Evolutionary conservation across 1,140 invertebrate genomes (phyloP), one percentile per base, ranked within the genome.

Genomic region (Papilio glaucus): DNA sequence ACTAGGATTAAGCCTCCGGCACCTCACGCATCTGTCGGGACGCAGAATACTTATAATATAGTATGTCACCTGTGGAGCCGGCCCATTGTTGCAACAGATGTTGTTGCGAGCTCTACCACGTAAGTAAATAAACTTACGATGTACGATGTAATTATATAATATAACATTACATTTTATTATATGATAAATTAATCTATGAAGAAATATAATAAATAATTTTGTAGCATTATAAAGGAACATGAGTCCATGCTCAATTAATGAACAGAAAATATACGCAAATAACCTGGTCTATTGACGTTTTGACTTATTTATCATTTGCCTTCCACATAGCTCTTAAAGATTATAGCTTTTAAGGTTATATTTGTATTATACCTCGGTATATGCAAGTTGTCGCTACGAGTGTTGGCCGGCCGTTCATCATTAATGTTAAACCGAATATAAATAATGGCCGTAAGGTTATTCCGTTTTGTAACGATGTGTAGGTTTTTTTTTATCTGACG

Each of bases 391-490:
- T 53, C 24, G 49, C 21, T 57, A 13, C 49, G 21, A 41, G 57
- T 74, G 39, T 74, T 72, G 37, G 69, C 61, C 45, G 70, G 72
- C 72, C 71, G 78, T 82, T 72, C 78, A 80, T 82, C 80, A 82
- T 82, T 76, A 61, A 18, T 72, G 73, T 80, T 78, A 80, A 78
- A 73, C 76, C 67, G 71, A 77, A 53, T 76, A 77, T 80, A 82
- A 82, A 82, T 82, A 76, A 78, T 75, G 77, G 78, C 74, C 62
- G 63, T 37, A 39, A 10, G 73, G 76, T 72, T 72, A 38, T 72
- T 79, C 74, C 74, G 21, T 71, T 74, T 78, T 61, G 72, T 76
- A 61, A 73, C 65, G 67, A 37, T 29, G 38, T 68, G n/a, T 33
- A 33, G 29, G 71, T 60, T 68, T 74, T 68, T 49, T 18, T 53